Percentiles rank a stretch among this genome's conserved stretches.
phyloP scores from a whole-genome alignment of 2,888 invertebrate species.

The Phorcus lineatus region DNA sequence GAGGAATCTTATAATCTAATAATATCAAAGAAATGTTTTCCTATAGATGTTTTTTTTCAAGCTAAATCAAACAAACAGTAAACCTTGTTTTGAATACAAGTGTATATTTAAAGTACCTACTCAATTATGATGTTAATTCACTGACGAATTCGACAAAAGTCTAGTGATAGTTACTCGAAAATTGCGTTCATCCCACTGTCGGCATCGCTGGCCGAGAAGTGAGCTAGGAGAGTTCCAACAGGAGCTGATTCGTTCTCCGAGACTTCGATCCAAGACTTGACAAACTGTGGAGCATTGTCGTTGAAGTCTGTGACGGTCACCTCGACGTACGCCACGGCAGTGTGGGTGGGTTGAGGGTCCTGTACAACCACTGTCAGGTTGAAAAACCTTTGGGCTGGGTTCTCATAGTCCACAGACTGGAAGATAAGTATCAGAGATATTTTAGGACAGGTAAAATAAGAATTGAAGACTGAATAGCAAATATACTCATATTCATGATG shows the following conservation, averaged over 20 bases:
- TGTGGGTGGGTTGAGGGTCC: slow-evolving; percentile 65
- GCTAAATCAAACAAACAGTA: too few relatives aligned
- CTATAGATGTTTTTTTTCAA: too few relatives aligned
- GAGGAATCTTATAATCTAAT: too few relatives aligned
- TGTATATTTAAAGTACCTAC: too few relatives aligned
- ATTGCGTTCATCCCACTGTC: slow-evolving; percentile 87
- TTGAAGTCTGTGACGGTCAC: slow-evolving; percentile 97
- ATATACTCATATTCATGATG: too few relatives aligned
- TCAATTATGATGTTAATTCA: too few relatives aligned
- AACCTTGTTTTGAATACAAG: too few relatives aligned
- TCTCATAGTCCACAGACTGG: slow-evolving; percentile 72
- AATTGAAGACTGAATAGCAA: too few relatives aligned
- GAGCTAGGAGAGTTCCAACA: slow-evolving; percentile 91
- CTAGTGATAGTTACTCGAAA: slow-evolving; percentile 60
- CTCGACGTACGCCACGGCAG: slow-evolving; percentile 94
- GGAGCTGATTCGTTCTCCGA: slow-evolving; percentile 88
- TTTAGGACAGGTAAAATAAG: too few relatives aligned
- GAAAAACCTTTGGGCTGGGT: slow-evolving; percentile 59
- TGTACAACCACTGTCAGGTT: slow-evolving; percentile 70
- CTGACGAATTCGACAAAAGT: too few relatives aligned
- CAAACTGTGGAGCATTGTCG: slow-evolving; percentile 98
- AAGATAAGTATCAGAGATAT: slow-evolving; percentile 76
- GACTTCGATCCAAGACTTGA: slow-evolving; percentile 80
- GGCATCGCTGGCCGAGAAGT: slow-evolving; percentile 95
- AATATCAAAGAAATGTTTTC: too few relatives aligned